A percentile compares a stretch with the other conserved stretches of the same genome.
phyloP scores from a whole-genome alignment of 2,797 vertebrate genomes.

The Xerus rutilus region DNA sequence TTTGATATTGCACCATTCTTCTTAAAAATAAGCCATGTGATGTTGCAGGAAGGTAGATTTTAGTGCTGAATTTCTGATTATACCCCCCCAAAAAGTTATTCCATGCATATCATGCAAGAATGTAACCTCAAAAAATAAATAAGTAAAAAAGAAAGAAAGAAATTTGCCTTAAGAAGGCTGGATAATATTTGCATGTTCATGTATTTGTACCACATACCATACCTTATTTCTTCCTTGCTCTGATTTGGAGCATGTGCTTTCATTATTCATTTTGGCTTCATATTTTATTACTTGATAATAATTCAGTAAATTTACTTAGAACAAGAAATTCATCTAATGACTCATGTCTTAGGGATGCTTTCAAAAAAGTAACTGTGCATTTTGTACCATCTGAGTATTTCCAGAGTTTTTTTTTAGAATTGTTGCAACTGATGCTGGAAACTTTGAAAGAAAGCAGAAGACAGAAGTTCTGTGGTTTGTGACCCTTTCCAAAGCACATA shows the following conservation, averaged over 20 bases:
- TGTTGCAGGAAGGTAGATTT: background rate
- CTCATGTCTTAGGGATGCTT: constrained; percentile 17
- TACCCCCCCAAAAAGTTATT: background rate
- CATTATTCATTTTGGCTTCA: constrained; percentile 50
- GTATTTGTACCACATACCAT: background rate
- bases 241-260: constrained; percentile 53
- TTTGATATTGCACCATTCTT: background rate
- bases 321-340: constrained; percentile 60
- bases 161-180: background rate
- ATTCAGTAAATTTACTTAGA: constrained; percentile 52
- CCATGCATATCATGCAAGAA: background rate
- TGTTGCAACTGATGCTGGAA: constrained; percentile 1
- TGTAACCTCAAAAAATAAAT: background rate
- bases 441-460: constrained; percentile 63
- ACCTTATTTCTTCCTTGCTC: background rate
- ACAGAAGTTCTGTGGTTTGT: constrained; percentile 2
- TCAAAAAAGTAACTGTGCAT: constrained; percentile 45
- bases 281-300: constrained; percentile 61
- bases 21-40: background rate
- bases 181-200: constrained; percentile 14
- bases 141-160: too few relatives aligned
- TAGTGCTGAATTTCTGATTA: constrained; percentile 41
- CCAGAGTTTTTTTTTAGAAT: background rate
- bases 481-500: constrained; percentile 31
- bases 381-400: constrained; percentile 41